phyloP scores from a whole-genome alignment of 2,113 vertebrate species.

The Entelurus aequoreus region DNA sequence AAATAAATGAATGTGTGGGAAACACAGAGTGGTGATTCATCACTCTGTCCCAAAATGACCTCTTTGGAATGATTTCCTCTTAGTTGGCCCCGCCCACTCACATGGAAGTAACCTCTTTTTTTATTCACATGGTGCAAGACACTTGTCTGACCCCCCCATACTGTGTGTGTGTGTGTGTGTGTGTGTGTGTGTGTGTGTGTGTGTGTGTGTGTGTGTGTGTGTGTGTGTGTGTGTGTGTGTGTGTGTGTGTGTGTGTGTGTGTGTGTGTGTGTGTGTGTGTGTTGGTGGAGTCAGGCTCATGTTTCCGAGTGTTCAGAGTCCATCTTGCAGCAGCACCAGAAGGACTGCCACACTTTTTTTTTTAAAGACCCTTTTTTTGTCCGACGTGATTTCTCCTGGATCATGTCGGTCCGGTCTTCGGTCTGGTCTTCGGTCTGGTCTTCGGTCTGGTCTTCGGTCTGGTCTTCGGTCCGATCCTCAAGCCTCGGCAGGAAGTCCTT shows the following conservation, averaged over 20 bases:
- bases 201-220: constrained; percentile 77
- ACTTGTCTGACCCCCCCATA: constrained; percentile 25
- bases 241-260: constrained; percentile 76
- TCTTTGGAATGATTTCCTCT: constrained; percentile 30
- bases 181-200: constrained; percentile 72
- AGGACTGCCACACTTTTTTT: constrained; percentile 20
- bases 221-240: constrained; percentile 71
- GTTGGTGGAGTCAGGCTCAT: constrained; percentile 80
- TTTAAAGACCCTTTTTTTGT: no score
- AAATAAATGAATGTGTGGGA: no score
- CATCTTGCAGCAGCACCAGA: constrained; percentile 71
- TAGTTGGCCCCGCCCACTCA: constrained; percentile 13
- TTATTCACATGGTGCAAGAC: constrained; percentile 75
- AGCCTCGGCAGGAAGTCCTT: constrained; percentile 42
- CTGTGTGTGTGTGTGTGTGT: constrained; percentile 72
- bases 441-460: not conserved
- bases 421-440: not conserved
- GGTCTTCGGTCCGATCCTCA: not conserved
- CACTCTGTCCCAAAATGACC: constrained; percentile 26
- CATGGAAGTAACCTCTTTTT: constrained; percentile 10
- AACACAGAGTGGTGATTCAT: no score
- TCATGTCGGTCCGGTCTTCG: not conserved
- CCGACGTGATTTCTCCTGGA: not conserved
- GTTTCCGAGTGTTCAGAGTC: constrained; percentile 80
- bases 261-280: constrained; percentile 73